These are phyloP conservation scores for Anthoscopus minutus DNA, from an alignment of 2,113 vertebrate species.

Conservation along the genomic window DNA sequence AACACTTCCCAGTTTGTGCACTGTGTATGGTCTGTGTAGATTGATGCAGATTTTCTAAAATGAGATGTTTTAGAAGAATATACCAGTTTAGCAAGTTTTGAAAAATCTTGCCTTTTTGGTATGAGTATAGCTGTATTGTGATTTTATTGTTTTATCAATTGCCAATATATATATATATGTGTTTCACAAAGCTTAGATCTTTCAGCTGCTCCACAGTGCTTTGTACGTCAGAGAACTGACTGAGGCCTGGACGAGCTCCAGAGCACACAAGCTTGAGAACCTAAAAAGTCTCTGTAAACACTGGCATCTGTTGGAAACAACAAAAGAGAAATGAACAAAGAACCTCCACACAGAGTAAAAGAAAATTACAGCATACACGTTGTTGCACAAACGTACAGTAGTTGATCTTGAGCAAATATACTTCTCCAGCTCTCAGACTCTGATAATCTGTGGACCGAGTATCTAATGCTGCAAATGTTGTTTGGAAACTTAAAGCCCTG, in stretches of 20 bases:
- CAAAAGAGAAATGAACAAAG: slow-evolving; percentile 46
- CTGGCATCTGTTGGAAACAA: slow-evolving; percentile 73
- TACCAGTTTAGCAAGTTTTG: slow-evolving; percentile 72
- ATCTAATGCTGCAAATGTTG: slow-evolving; percentile 82
- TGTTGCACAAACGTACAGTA: slow-evolving; percentile 72
- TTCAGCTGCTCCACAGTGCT: slow-evolving; percentile 78
- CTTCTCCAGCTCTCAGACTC: slow-evolving; percentile 78
- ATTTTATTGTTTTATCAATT: slow-evolving; percentile 88
- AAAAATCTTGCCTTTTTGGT: slow-evolving; percentile 71
- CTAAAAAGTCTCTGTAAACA: slow-evolving; percentile 80
- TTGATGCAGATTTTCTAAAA: slow-evolving; percentile 75
- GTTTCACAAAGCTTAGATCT: slow-evolving; percentile 82
- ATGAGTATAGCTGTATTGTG: slow-evolving; percentile 85
- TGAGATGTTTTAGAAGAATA: slow-evolving; percentile 72
- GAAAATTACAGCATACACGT: slow-evolving; percentile 68
- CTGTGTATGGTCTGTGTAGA: slow-evolving; percentile 77
- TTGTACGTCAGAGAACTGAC: slow-evolving; percentile 61
- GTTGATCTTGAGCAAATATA: slow-evolving; percentile 71
- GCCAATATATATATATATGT: slow-evolving; percentile 78
- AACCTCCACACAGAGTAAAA: neutral
- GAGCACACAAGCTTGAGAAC: slow-evolving; percentile 80
- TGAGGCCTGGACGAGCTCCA: slow-evolving; percentile 66
- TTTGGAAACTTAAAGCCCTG: slow-evolving; percentile 74
- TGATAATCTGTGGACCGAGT: slow-evolving; percentile 79
- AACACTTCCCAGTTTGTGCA: slow-evolving; percentile 68